Percentiles rank a stretch among this genome's conserved stretches.
Evolutionary conservation across 2,113 vertebrate genomes (phyloP).

Genomic region (Varanus salvator): DNA sequence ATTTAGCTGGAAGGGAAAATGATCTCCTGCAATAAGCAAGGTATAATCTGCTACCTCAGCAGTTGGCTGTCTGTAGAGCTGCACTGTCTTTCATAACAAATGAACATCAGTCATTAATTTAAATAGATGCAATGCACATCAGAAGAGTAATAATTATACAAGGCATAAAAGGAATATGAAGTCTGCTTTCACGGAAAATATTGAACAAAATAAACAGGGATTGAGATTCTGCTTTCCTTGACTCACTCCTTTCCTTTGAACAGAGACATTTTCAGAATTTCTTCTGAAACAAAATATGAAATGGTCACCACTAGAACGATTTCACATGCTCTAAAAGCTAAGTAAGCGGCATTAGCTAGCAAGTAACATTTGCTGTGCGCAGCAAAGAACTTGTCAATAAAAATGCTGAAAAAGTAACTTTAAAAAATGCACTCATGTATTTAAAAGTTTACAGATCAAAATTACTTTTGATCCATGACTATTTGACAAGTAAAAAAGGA

Average conservation of each 20-base stretch:
- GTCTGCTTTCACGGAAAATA: background rate
- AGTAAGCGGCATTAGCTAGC: background rate
- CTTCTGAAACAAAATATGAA: background rate
- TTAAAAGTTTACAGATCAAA: background rate
- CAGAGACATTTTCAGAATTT: background rate
- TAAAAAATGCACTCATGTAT: background rate
- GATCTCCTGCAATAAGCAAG: background rate
- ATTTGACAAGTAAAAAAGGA: background rate
- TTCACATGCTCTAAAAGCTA: background rate
- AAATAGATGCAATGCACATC: background rate
- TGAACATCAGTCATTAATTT: background rate
- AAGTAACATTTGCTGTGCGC: background rate
- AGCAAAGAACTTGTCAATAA: background rate
- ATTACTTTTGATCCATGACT: background rate
- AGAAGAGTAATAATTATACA: background rate
- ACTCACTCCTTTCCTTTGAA: background rate
- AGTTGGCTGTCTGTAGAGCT: background rate
- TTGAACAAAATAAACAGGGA: background rate
- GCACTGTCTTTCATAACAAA: background rate
- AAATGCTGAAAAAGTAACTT: constrained; percentile 3
- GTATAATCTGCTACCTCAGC: background rate
- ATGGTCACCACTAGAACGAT: background rate
- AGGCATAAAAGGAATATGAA: background rate
- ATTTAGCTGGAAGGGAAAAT: constrained; percentile 1
- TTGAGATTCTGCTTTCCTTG: background rate